phyloP scores from a whole-genome alignment of 2,113 vertebrate species.

The Saguinus imperator region DNA sequence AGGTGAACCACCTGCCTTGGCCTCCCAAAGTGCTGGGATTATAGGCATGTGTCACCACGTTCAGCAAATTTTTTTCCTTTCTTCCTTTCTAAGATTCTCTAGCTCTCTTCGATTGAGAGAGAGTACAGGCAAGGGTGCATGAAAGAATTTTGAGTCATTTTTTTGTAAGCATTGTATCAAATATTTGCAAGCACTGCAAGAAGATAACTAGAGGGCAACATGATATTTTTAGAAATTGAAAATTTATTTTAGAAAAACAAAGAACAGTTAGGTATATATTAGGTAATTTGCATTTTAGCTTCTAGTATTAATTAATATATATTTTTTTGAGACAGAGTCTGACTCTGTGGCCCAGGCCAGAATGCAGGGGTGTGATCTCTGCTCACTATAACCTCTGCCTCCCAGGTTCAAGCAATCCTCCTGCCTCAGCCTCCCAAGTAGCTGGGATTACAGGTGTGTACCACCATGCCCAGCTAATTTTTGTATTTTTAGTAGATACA shows the following conservation, averaged over 20 bases:
- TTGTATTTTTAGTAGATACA: too few relatives aligned
- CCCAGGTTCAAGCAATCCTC: too few relatives aligned
- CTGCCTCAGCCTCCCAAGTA: too few relatives aligned
- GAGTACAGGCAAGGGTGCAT: neutral
- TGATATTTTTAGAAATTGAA: constrained; percentile 51
- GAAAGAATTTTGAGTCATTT: neutral
- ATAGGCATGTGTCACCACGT: too few relatives aligned
- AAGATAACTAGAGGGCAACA: neutral
- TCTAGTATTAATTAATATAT: neutral
- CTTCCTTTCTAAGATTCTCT: neutral
- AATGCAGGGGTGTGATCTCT: too few relatives aligned
- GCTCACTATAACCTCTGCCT: too few relatives aligned
- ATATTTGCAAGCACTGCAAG: constrained; percentile 25
- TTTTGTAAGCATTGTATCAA: constrained; percentile 16
- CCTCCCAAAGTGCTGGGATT: too few relatives aligned
- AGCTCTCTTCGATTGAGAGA: neutral
- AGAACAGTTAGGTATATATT: neutral
- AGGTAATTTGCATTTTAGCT: neutral
- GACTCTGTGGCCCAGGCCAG: too few relatives aligned
- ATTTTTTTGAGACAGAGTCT: too few relatives aligned
- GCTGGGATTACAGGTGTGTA: too few relatives aligned
- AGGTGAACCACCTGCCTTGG: too few relatives aligned
- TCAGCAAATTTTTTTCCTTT: neutral
- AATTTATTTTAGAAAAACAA: constrained; percentile 25
- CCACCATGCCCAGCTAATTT: too few relatives aligned